Conservation (phyloP, 2,888 invertebrate genomes). For the Thysanoteuthis rhombus region DNA sequence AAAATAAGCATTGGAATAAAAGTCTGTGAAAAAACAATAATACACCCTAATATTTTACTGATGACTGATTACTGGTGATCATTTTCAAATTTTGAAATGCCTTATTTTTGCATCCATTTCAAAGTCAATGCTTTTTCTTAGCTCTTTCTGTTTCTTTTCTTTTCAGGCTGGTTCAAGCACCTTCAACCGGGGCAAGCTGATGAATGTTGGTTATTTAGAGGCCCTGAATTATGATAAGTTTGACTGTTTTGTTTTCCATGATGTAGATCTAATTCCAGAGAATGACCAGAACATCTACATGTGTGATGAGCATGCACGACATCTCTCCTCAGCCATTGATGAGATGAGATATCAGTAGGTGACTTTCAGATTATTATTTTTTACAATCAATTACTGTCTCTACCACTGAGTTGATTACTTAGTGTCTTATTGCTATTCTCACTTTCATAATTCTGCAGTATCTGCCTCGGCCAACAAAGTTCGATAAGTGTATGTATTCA, state of each 20-base stretch:
- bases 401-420: too few species aligned
- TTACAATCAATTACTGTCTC: too few species aligned
- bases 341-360: conserved; percentile 69
- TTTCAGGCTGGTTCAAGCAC: conserved; percentile 52
- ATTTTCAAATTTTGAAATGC: not conserved
- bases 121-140: not conserved
- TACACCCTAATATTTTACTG: too few species aligned
- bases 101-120: not conserved
- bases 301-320: conserved; percentile 66
- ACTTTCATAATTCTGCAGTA: too few species aligned
- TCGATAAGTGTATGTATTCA: too few species aligned
- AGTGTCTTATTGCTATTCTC: too few species aligned
- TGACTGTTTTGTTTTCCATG: conserved; percentile 65
- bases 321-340: conserved; percentile 68
- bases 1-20: too few species aligned
- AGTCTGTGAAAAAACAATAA: too few species aligned
- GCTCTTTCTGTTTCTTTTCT: not conserved
- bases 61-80: too few species aligned
- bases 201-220: conserved; percentile 63
- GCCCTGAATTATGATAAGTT: conserved; percentile 52
- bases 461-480: too few species aligned
- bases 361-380: not conserved
- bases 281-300: conserved; percentile 68
- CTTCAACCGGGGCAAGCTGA: conserved; percentile 63
- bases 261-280: conserved; percentile 70